Base-by-base conservation (phyloP, 2,113 vertebrate genomes). In the Actenoides hombroni region DNA sequence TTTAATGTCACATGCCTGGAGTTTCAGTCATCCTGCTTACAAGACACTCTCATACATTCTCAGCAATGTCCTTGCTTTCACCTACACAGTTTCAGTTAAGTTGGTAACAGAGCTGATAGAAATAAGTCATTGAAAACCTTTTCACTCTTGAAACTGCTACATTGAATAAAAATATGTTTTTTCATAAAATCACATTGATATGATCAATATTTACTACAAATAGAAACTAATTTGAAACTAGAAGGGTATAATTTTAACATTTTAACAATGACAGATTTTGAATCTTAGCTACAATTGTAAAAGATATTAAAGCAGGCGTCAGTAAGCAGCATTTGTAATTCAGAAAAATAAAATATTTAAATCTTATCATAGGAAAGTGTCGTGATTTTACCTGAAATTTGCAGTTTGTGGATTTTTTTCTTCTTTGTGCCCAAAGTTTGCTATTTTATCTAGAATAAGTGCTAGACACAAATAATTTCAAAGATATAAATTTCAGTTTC, bases 21-120 rank as follows among this genome's bases (percentile, higher is more conserved):
- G 13, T 77, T 91, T 94, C 75, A 51, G 59, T 31, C 84, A 23
- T 54, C 77, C 70, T 76, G 19, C 67, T 79, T 65, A 37, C 48
- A 70, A 51, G 37, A 14, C 19, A 20, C 24, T 65, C 40, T 61
- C 56, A 39, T 24, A 65, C 33, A 26, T 33, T 90, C 70, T 74
- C 53, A 83, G 29, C 33, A 78, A 78, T 86, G 78, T 20, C 83
- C 54, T 95, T 94, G 51, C 10, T 88, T 88, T 96, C 71, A 90
- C 67, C 68, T 94, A 67, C 51, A 26, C 0, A 1, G 14, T 46
- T 93, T 53, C 44, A 61, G 23, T 74, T 83, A 28, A 94, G 24
- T 57, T 67, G 73, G 48, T 39, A 60, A 16, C 5, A 53, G 24
- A 60, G 19, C 4, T 73, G 39, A 74, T 18, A 69, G 26, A 44